Conservation (phyloP, 2,888 invertebrate species). For the Drosophila ochracea region DNA sequence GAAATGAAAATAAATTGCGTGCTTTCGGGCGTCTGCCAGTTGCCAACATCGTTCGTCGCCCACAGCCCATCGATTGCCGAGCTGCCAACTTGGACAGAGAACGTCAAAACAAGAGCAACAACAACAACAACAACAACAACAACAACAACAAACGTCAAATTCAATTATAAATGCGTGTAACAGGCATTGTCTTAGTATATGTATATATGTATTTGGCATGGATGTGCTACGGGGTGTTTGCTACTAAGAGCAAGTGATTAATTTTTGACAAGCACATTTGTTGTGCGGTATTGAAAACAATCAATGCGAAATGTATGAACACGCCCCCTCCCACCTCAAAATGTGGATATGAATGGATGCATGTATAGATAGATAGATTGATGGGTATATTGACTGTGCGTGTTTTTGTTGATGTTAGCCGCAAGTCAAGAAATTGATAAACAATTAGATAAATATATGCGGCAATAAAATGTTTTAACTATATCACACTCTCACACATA, state of each 20-base stretch:
- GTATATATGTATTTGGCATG: slow-evolving; percentile 13
- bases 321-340: slow-evolving; percentile 32
- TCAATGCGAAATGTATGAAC: slow-evolving; percentile 72
- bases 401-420: slow-evolving; percentile 29
- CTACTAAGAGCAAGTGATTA: slow-evolving; percentile 80
- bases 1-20: slow-evolving; percentile 82
- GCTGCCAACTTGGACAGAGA: slow-evolving; percentile 72
- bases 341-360: slow-evolving; percentile 1
- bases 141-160: slow-evolving; percentile 72
- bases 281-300: slow-evolving; percentile 76
- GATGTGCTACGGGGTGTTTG: slow-evolving; percentile 37
- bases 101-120: slow-evolving; percentile 62
- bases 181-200: slow-evolving; percentile 41
- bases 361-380: not conserved
- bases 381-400: slow-evolving; percentile 23
- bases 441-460: slow-evolving; percentile 52
- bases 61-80: slow-evolving; percentile 71
- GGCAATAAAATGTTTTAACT: slow-evolving; percentile 37
- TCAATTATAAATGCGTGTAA: slow-evolving; percentile 81
- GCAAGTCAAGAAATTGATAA: slow-evolving; percentile 61
- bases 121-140: slow-evolving; percentile 38
- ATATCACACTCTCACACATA: not conserved
- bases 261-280: slow-evolving; percentile 81
- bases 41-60: slow-evolving; percentile 49
- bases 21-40: slow-evolving; percentile 78